phyloP scores from a whole-genome alignment of 2,797 vertebrate genomes.

The Rallus crepitans region DNA sequence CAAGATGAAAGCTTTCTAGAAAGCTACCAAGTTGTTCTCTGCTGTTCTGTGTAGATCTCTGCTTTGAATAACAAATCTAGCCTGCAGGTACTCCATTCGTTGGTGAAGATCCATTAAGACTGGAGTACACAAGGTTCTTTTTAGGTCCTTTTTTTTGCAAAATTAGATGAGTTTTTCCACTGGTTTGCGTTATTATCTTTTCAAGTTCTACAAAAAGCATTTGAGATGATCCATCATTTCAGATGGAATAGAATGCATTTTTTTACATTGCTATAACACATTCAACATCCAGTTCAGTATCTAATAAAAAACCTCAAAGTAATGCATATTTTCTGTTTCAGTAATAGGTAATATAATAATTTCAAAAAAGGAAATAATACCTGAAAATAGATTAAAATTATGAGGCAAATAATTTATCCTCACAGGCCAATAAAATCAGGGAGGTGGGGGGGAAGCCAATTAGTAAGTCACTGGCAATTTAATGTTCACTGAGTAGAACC shows the following conservation, averaged over 20 bases:
- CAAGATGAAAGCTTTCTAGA: neutral
- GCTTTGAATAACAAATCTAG: neutral
- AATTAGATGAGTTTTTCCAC: neutral
- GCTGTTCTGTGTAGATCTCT: neutral
- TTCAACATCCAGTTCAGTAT: neutral
- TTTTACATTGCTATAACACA: neutral
- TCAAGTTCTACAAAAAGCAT: neutral
- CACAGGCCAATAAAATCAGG: neutral
- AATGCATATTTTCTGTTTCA: neutral
- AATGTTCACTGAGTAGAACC: neutral
- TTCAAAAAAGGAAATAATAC: neutral
- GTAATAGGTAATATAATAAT: neutral
- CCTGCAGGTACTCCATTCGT: neutral
- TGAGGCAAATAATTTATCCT: neutral
- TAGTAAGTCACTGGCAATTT: neutral
- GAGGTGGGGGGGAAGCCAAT: neutral
- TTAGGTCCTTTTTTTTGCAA: neutral
- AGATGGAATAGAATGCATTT: neutral
- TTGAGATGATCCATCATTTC: neutral
- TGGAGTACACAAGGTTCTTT: neutral
- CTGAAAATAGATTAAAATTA: neutral
- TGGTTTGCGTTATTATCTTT: neutral
- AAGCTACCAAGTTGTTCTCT: neutral
- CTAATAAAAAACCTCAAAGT: neutral
- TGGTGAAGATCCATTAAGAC: neutral